Evolutionary conservation across 2,888 invertebrate genomes (phyloP), one percentile per base, ranked within the genome.

Genomic region (Tachystola acroxantha): DNA sequence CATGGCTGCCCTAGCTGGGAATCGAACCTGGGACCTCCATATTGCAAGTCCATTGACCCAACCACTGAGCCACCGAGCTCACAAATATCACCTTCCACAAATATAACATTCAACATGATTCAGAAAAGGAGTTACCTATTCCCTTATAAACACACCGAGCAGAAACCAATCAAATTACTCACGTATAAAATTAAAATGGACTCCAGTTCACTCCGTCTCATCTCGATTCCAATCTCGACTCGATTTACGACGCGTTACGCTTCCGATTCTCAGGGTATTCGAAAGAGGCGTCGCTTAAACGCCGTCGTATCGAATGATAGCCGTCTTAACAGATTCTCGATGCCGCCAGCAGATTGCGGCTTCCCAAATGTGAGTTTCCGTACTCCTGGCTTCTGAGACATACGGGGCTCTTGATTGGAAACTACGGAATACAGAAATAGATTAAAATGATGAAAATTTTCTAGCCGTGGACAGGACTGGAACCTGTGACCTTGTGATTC

Each of bases 231-330:
- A 48, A 50, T 52, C 48, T 48, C 31, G 50, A 45, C 52, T 57
- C 62, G 67, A 69, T 67, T 64, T 60, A 60, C 53, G 61, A 45
- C 47, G 45, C 49, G 48, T 50, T 46, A 39, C 45, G 43, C 36
- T 32, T 40, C 34, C 38, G 40, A 38, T 34, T 36, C 26, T 7
- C 32, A 43, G 56, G 59, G 73, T 68, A 74, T 67, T 65, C 66
- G 73, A 65, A 73, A 73, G 60, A 55, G 76, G 75, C 74, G 76
- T 71, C 57, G 54, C 57, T 62, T 66, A 62, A 73, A 67, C 65
- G 68, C 52, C 55, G 46, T 55, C 61, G 62, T 55, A 46, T 62
- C 63, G 65, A 68, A 57, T 68, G 71, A 73, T 74, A 67, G 66
- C 57, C 63, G 64, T 70, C 61, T 64, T 68, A 66, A 64, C 67